A percentile compares a stretch with the other conserved stretches of the same genome.
Evolutionary conservation across 2,113 vertebrate species (phyloP).

Genomic region (Octodon degus): DNA sequence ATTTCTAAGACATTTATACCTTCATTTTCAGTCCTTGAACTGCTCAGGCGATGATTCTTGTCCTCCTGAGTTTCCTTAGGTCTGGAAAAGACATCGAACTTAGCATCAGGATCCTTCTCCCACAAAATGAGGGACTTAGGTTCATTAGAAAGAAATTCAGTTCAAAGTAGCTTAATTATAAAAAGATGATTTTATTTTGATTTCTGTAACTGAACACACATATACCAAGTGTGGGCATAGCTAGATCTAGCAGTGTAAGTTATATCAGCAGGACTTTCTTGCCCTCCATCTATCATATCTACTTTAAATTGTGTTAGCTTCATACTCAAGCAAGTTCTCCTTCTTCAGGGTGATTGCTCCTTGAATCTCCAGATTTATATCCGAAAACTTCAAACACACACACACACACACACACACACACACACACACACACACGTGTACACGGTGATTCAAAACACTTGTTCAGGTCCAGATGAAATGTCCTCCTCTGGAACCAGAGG

Average conservation of each 20-base stretch:
- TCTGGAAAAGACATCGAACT: neutral
- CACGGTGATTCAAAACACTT: neutral
- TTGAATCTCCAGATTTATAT: neutral
- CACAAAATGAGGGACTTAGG: neutral
- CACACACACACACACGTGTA: too few species aligned
- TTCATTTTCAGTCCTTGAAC: neutral
- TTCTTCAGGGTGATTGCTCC: neutral
- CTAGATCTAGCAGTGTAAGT: neutral
- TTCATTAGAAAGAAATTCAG: neutral
- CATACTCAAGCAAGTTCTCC: neutral
- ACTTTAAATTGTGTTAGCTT: slow-evolving; percentile 9
- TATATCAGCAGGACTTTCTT: neutral
- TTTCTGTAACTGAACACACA: neutral
- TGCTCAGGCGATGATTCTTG: neutral
- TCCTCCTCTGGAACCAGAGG: neutral
- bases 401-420: neutral
- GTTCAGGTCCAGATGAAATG: neutral
- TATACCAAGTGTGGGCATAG: neutral
- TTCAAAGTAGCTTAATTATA: neutral
- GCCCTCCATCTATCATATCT: neutral
- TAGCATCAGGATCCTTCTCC: neutral
- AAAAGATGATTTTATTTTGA: neutral
- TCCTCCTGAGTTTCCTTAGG: neutral
- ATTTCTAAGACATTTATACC: neutral
- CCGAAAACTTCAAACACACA: neutral